phyloP scores from a whole-genome alignment of 2,113 vertebrate genomes.

The Oplegnathus fasciatus region DNA sequence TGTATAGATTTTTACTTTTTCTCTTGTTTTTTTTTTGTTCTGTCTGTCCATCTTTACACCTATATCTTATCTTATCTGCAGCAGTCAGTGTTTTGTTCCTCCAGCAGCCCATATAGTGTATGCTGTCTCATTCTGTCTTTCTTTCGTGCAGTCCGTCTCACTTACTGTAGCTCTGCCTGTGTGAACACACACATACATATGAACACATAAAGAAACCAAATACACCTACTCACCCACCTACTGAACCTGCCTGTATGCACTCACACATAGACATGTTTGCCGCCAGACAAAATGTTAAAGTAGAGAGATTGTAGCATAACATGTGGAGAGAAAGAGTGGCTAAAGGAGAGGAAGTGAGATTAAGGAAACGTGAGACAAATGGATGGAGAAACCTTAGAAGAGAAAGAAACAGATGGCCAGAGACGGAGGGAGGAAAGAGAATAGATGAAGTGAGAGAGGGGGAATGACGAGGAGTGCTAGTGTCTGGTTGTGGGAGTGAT shows the following conservation, averaged over 20 bases:
- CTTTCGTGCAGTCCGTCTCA: slow-evolving; percentile 20
- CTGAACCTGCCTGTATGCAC: neutral
- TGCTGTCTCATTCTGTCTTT: slow-evolving; percentile 36
- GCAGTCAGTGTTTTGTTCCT: slow-evolving; percentile 25
- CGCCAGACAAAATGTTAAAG: slow-evolving; percentile 7
- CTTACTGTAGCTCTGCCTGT: neutral
- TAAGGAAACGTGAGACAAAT: slow-evolving; percentile 6
- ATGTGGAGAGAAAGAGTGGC: neutral
- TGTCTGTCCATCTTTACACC: slow-evolving; percentile 18
- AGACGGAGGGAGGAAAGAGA: slow-evolving; percentile 44
- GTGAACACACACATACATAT: neutral
- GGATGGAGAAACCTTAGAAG: slow-evolving; percentile 36
- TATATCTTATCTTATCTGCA: slow-evolving; percentile 11
- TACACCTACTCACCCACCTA: neutral
- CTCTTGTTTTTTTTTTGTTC: slow-evolving; percentile 1
- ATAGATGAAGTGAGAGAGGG: slow-evolving; percentile 51
- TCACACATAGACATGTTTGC: neutral
- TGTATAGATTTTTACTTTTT: slow-evolving; percentile 8
- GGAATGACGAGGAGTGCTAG: slow-evolving; percentile 32
- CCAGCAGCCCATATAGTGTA: neutral
- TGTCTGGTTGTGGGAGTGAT: slow-evolving; percentile 62
- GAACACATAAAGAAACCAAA: slow-evolving; percentile 4
- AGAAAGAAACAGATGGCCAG: slow-evolving; percentile 48
- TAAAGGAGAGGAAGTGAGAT: neutral
- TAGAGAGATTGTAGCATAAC: neutral